These are phyloP conservation scores for Choristoneura rosaceana DNA, from an alignment of 2,888 invertebrate genomes.

Conservation along the genomic window DNA sequence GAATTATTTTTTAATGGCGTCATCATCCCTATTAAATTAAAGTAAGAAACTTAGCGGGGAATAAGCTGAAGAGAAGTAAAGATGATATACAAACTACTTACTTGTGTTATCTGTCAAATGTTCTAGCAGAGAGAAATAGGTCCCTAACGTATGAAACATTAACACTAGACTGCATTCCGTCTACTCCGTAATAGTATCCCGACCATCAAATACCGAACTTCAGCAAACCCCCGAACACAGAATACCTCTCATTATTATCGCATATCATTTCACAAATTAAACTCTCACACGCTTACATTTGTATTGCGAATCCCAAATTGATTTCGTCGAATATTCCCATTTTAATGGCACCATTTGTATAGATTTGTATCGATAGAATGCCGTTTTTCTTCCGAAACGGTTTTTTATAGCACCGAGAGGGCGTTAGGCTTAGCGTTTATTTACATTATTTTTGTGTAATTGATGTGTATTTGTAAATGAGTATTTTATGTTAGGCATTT, in stretches of 20 bases:
- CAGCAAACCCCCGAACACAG: neutral
- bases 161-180: too few relatives aligned
- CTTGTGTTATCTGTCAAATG: too few relatives aligned
- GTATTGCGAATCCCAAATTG: constrained; percentile 19
- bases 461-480: neutral
- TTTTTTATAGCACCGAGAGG: constrained; percentile 47
- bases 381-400: constrained; percentile 49
- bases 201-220: neutral
- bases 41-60: too few relatives aligned
- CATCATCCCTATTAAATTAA: too few relatives aligned
- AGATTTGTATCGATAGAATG: constrained; percentile 45
- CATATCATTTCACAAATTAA: constrained; percentile 16
- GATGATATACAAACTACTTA: too few relatives aligned
- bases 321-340: constrained; percentile 31
- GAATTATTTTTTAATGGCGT: too few relatives aligned
- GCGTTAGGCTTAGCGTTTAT: constrained; percentile 25
- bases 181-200: too few relatives aligned
- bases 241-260: constrained; percentile 1
- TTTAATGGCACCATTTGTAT: constrained; percentile 48
- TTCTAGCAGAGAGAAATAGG: too few relatives aligned
- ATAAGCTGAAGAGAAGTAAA: too few relatives aligned
- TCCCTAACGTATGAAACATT: too few relatives aligned
- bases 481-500: neutral
- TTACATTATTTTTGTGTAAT: constrained; percentile 27
- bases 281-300: constrained; percentile 13